phyloP scores from a whole-genome alignment of 2,888 invertebrate genomes.

The Ptychoptera contaminata region DNA sequence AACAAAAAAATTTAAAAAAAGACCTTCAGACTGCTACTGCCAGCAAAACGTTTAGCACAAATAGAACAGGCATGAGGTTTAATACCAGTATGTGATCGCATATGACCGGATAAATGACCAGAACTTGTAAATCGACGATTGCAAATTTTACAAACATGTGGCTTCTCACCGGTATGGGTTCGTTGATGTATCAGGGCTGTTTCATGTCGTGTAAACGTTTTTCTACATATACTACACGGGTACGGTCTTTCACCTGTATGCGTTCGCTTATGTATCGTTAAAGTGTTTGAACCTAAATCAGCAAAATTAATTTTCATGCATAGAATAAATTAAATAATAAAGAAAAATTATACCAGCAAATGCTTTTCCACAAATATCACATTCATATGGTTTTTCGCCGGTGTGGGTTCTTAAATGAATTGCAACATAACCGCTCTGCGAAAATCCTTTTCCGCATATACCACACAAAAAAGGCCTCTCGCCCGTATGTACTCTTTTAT shows the following conservation, averaged over 20 bases:
- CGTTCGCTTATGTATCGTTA: conserved; percentile 14
- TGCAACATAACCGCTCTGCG: conserved; percentile 8
- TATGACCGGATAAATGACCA: conserved; percentile 13
- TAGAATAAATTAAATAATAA: not conserved
- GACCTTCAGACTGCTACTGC: conserved; percentile 13
- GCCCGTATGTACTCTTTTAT: conserved; percentile 9
- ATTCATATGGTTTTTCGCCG: conserved; percentile 10
- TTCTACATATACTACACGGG: conserved; percentile 12
- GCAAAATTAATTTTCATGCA: not conserved
- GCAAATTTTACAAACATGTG: conserved; percentile 13
- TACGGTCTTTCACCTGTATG: conserved; percentile 14
- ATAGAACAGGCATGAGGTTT: conserved; percentile 10
- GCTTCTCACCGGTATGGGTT: conserved; percentile 12
- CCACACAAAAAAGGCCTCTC: conserved; percentile 10
- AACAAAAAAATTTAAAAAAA: not conserved
- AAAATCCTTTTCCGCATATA: conserved; percentile 10
- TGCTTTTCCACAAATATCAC: conserved; percentile 12
- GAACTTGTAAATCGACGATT: conserved; percentile 13
- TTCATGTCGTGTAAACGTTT: conserved; percentile 13
- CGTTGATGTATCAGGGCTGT: conserved; percentile 12
- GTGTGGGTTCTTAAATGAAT: conserved; percentile 14
- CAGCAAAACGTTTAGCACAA: conserved; percentile 12
- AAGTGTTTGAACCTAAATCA: conserved; percentile 14
- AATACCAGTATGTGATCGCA: conserved; percentile 12
- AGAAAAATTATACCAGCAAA: conserved; percentile 11